Evolutionary conservation across 2,888 invertebrate genomes (phyloP).

Genomic region (Ormyrus rosae): DNA sequence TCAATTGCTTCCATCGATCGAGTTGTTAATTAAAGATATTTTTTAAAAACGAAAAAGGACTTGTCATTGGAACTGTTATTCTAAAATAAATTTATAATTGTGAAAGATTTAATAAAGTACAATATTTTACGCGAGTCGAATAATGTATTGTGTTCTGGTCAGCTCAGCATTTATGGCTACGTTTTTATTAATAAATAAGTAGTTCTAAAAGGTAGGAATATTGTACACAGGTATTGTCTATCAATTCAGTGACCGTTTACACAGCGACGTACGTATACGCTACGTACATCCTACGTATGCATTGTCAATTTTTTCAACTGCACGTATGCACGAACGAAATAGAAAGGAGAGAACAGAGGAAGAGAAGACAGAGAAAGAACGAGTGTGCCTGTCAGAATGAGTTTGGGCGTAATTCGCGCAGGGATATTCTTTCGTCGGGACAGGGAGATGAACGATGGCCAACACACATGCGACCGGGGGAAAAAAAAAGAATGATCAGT

Average conservation of each 20-base stretch:
- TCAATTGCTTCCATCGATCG: too few species aligned
- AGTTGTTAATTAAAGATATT: too few species aligned
- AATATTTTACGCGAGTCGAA: too few species aligned
- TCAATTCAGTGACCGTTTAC: background rate
- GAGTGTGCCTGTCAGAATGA: background rate
- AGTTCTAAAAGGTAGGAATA: background rate
- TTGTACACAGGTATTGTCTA: background rate
- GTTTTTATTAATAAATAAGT: too few species aligned
- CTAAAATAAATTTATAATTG: too few species aligned
- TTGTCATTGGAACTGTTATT: too few species aligned
- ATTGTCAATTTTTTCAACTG: conserved; percentile 2
- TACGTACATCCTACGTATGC: background rate
- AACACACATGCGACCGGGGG: background rate
- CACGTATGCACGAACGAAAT: background rate
- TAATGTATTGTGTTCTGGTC: too few species aligned
- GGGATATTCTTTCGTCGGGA: background rate
- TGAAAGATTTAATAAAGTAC: too few species aligned
- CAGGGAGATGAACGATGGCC: conserved; percentile 5
- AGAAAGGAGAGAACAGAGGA: background rate
- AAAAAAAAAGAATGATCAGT: background rate
- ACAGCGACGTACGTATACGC: background rate
- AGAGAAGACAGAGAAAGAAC: background rate
- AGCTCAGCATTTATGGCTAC: too few species aligned
- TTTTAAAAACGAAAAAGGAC: too few species aligned
- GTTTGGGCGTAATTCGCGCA: conserved; percentile 1